Base-by-base conservation (phyloP, 2,888 invertebrate genomes). In the Brassicogethes aeneus region DNA sequence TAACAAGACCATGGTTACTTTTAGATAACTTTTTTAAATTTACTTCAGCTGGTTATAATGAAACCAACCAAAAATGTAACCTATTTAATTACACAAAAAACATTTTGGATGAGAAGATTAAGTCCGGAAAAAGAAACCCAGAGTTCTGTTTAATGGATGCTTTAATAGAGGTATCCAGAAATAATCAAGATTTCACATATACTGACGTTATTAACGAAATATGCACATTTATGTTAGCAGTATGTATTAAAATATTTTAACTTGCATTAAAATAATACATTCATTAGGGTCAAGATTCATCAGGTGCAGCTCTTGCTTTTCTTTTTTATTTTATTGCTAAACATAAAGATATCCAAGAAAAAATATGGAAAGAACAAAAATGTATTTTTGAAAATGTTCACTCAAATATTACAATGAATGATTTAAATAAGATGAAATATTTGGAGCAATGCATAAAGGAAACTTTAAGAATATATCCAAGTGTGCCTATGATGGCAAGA, bases 401-500 rank as follows among this genome's bases (percentile, higher is more conserved):
- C 54, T 13, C 72, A 63, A 69, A 74, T 3, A 59, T 71, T 0
- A 71, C 73, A 1, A 72, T 69, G 2, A 72, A 74, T 32, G 76
- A 78, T 47, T 61, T 83, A n/a, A 62, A 75, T 44, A 71, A 74
- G 40, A 76, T 83, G 76, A 71, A 73, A 41, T 83, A 82, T 53
- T 67, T 83, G 46, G 83, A 83, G 49, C 75, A 76, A 50, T 82
- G 80, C 50, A 78, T 84, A 36, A 83, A 83, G 58, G 83, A 83
- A 57, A 71, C 80, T 0, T 55, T 83, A 37, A 64, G 82, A 36
- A 59, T 83, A 7, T 80, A 76, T 48, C 83, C 84, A 1, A 80
- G 80, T 49, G 80, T 83, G 2, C 79, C 77, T 16, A 73, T 80
- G 52, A 74, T 84, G 52, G 74, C 77, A 2, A 72, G 84, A 42